Evolutionary conservation across 1,140 invertebrate species (phyloP), one percentile per base, ranked within the genome.

Genomic region (Drosophila quadrilineata): DNA sequence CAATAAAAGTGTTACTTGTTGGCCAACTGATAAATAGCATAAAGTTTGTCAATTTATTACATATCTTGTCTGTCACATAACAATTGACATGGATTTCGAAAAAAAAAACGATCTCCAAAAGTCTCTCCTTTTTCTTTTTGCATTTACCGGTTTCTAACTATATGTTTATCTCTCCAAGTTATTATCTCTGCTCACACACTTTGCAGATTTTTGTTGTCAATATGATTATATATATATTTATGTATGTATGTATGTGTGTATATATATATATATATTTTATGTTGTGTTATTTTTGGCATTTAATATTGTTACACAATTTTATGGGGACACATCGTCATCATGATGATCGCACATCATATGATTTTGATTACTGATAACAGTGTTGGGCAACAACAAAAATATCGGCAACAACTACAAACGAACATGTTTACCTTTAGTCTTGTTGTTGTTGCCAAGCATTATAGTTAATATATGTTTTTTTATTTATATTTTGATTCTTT

Each of bases 341-440:
- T n/a, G n/a, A n/a, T n/a, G n/a, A n/a, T n/a, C n/a, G n/a, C n/a
- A n/a, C n/a, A n/a, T 76, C 74, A 77, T 77, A 77, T 77, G 74
- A 77, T 76, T 77, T 76, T 64, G 63, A 77, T 77, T 76, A 69
- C 50, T 54, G 33, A 54, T 62, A 52, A 22, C 31, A 62, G 41
- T 16, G n/a, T n/a, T n/a, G n/a, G n/a, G n/a, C n/a, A n/a, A n/a
- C n/a, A n/a, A n/a, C n/a, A n/a, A n/a, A n/a, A n/a, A n/a, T n/a
- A n/a, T n/a, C n/a, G n/a, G n/a, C n/a, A n/a, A n/a, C n/a, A n/a
- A n/a, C n/a, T n/a, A n/a, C n/a, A 10, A 36, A 45, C n/a, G n/a
- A 50, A 52, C 43, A 58, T 35, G 45, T 56, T 53, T 17, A 6
- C 31, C 22, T n/a, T 9, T 16, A 6, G 33, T 29, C 16, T 43